Evolutionary conservation across 1,140 invertebrate species (phyloP).

Genomic region (Ceratina calcarata): DNA sequence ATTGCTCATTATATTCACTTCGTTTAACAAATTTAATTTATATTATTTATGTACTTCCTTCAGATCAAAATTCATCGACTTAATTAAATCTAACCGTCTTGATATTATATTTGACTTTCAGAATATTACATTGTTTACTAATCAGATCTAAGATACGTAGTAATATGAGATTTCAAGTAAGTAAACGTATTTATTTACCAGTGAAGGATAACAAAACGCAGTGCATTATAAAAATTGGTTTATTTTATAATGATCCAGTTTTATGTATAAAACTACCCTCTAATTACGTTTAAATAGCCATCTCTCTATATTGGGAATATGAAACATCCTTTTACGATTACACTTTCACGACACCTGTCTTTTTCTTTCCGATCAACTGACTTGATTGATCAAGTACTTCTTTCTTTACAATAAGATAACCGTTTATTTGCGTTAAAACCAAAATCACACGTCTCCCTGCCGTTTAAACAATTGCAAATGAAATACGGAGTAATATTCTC

Average conservation of each 20-base stretch:
- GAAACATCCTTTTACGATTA: slow-evolving; percentile 47
- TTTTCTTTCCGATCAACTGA: slow-evolving; percentile 52
- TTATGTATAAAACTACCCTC: slow-evolving; percentile 75
- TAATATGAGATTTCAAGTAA: too few relatives aligned
- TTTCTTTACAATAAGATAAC: background rate
- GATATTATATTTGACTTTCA: too few relatives aligned
- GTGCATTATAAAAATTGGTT: slow-evolving; percentile 71
- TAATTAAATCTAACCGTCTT: too few relatives aligned
- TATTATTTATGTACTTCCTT: too few relatives aligned
- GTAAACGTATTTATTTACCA: too few relatives aligned
- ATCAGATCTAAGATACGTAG: too few relatives aligned
- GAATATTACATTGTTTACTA: too few relatives aligned
- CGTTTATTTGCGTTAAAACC: background rate
- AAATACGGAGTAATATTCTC: slow-evolving; percentile 21
- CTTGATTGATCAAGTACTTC: slow-evolving; percentile 32
- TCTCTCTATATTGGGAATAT: slow-evolving; percentile 57
- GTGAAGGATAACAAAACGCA: background rate
- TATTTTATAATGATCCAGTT: slow-evolving; percentile 72
- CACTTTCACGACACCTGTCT: slow-evolving; percentile 33
- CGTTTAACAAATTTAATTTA: too few relatives aligned
- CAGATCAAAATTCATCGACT: too few relatives aligned
- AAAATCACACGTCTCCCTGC: slow-evolving; percentile 4
- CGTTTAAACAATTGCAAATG: background rate
- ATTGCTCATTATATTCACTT: too few relatives aligned
- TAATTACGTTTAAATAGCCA: slow-evolving; percentile 68